Conservation (phyloP, 2,888 invertebrate genomes). For the Petrophora chlorosata region DNA sequence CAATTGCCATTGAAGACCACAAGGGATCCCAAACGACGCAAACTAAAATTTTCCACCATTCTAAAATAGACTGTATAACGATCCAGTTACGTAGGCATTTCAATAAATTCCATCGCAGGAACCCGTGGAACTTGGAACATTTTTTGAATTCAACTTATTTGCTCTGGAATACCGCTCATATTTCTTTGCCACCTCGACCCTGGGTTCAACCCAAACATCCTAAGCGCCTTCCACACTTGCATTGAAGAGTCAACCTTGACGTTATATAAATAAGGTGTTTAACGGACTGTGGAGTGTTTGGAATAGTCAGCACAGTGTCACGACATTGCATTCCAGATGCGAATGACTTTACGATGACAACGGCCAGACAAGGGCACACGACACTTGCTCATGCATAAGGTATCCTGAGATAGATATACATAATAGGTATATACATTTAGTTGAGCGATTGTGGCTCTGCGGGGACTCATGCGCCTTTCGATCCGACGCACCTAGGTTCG, state of each 20-base stretch:
- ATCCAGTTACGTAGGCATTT: slow-evolving; percentile 44
- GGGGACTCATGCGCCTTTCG: too few species aligned
- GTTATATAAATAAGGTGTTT: slow-evolving; percentile 12
- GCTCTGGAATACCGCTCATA: slow-evolving; percentile 57
- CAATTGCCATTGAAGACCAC: slow-evolving; percentile 64
- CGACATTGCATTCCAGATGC: slow-evolving; percentile 80
- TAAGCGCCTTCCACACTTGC: slow-evolving; percentile 23
- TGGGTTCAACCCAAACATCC: slow-evolving; percentile 24
- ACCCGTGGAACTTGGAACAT: slow-evolving; percentile 56
- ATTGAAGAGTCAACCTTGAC: slow-evolving; percentile 29
- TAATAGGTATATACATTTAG: too few species aligned
- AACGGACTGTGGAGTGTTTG: slow-evolving; percentile 31
- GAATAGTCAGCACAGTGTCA: slow-evolving; percentile 54
- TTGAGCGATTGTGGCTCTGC: too few species aligned
- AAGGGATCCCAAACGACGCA: slow-evolving; percentile 47
- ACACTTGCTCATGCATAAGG: slow-evolving; percentile 60
- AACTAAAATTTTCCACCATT: slow-evolving; percentile 33
- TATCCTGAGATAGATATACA: slow-evolving; percentile 45
- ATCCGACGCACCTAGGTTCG: too few species aligned
- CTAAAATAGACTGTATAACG: slow-evolving; percentile 40
- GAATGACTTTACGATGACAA: slow-evolving; percentile 79
- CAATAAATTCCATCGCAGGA: slow-evolving; percentile 47
- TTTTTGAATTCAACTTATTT: slow-evolving; percentile 63
- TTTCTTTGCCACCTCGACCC: slow-evolving; percentile 41
- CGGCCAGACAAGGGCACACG: slow-evolving; percentile 78